Conservation (phyloP, 2,113 vertebrate species). For the Trinectes maculatus region DNA sequence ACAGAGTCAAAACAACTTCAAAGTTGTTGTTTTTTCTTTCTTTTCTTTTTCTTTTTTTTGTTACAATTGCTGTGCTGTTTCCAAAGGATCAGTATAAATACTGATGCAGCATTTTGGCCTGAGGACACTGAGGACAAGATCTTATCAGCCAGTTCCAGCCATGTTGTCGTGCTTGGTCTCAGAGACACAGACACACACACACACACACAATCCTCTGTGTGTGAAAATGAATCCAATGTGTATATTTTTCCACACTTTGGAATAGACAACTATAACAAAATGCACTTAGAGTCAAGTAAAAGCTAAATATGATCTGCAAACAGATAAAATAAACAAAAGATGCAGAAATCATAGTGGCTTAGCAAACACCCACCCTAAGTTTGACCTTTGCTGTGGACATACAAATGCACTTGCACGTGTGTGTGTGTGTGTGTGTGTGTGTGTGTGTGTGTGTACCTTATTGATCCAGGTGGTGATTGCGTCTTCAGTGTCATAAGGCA, state of each 20-base stretch:
- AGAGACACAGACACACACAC: background rate
- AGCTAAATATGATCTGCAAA: slow-evolving; percentile 8
- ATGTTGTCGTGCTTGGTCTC: background rate
- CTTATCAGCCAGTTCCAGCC: background rate
- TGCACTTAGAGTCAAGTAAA: background rate
- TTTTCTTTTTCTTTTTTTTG: background rate
- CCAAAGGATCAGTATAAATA: slow-evolving; percentile 14
- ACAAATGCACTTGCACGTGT: background rate
- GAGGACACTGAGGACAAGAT: slow-evolving; percentile 1
- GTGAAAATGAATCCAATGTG: slow-evolving; percentile 26
- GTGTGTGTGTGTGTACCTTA: slow-evolving; percentile 83
- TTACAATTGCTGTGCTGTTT: background rate
- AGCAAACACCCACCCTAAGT: background rate
- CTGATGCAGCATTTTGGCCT: slow-evolving; percentile 36
- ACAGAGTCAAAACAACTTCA: background rate
- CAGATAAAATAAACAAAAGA: background rate
- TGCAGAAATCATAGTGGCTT: slow-evolving; percentile 21
- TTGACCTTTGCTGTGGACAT: background rate
- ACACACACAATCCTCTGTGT: slow-evolving; percentile 12
- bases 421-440: background rate
- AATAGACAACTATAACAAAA: background rate
- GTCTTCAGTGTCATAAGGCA: slow-evolving; percentile 97
- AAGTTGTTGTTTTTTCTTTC: background rate
- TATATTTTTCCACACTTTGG: slow-evolving; percentile 47
- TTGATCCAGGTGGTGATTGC: slow-evolving; percentile 96